Evolutionary conservation across 1,140 invertebrate genomes (phyloP).

Genomic region (Anthonomus grandis): DNA sequence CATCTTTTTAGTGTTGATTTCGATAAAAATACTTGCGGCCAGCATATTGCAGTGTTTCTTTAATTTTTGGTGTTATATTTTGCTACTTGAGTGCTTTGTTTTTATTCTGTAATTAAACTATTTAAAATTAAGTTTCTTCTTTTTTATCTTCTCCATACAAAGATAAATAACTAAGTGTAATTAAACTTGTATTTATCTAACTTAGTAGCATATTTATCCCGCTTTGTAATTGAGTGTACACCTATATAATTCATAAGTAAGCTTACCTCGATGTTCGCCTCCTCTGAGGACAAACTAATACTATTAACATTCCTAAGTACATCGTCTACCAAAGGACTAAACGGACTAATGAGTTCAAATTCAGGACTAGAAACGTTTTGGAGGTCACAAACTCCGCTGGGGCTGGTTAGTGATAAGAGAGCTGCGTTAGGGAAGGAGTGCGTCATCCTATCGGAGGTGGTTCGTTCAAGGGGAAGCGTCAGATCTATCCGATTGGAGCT

Average conservation of each 20-base stretch:
- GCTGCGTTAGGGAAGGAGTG: conserved; percentile 46
- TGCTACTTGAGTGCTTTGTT: too few species aligned
- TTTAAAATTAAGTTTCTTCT: too few species aligned
- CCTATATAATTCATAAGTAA: not conserved
- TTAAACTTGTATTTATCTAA: not conserved
- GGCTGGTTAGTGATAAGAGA: conserved; percentile 45
- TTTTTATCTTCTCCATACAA: not conserved
- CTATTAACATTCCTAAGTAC: not conserved
- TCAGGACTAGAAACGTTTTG: conserved; percentile 59
- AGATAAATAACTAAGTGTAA: not conserved
- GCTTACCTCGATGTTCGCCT: conserved; percentile 4
- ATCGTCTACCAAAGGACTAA: conserved; percentile 34
- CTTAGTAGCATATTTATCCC: too few species aligned
- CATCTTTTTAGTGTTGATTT: too few species aligned
- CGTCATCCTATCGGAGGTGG: conserved; percentile 49
- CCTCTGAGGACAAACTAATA: conserved; percentile 6
- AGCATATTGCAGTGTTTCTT: too few species aligned
- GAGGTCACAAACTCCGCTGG: conserved; percentile 48
- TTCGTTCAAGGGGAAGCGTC: conserved; percentile 53
- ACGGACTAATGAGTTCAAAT: conserved; percentile 56
- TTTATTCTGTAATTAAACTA: too few species aligned
- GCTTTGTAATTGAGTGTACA: too few species aligned
- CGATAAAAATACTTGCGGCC: too few species aligned
- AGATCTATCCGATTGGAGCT: conserved; percentile 48
- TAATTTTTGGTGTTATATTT: too few species aligned